Conservation (phyloP, 1,140 invertebrate species). For the Heliothis subflexa region DNA sequence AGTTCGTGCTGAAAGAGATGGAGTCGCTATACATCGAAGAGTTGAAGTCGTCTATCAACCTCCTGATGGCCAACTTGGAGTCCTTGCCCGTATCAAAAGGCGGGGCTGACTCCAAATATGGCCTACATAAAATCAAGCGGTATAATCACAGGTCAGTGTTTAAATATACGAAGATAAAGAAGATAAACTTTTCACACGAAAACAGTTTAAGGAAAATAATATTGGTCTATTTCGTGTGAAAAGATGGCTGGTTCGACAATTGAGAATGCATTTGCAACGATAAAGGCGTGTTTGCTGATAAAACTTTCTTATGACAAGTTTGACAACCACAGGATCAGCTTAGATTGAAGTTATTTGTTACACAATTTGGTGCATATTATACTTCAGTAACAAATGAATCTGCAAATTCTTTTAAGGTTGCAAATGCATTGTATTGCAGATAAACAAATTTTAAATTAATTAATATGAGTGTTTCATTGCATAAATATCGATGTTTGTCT, state of each 20-base stretch:
- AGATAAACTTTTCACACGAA: background rate
- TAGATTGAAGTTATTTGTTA: no score
- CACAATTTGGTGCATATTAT: no score
- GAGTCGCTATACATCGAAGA: constrained; percentile 99
- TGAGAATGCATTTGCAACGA: no score
- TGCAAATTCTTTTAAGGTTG: background rate
- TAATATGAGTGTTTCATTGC: constrained; percentile 8
- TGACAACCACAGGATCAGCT: no score
- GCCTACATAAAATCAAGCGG: constrained; percentile 96
- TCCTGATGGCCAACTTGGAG: constrained; percentile 99
- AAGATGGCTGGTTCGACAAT: background rate
- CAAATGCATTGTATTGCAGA: background rate
- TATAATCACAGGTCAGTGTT: constrained; percentile 93
- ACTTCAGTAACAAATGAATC: background rate
- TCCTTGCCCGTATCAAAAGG: constrained; percentile 99
- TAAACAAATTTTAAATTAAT: constrained; percentile 14
- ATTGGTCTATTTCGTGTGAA: background rate
- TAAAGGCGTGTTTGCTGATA: no score
- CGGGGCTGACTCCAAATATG: constrained; percentile 98
- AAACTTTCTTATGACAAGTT: no score
- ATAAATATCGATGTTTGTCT: background rate
- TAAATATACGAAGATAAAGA: background rate
- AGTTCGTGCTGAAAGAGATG: constrained; percentile 99
- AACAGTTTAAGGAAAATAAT: background rate
- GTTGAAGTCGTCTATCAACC: constrained; percentile 98